Evolutionary conservation across 92 coral and sea anemone genomes (phyloP).

Genomic region (Parazoanthus atlanticus): DNA sequence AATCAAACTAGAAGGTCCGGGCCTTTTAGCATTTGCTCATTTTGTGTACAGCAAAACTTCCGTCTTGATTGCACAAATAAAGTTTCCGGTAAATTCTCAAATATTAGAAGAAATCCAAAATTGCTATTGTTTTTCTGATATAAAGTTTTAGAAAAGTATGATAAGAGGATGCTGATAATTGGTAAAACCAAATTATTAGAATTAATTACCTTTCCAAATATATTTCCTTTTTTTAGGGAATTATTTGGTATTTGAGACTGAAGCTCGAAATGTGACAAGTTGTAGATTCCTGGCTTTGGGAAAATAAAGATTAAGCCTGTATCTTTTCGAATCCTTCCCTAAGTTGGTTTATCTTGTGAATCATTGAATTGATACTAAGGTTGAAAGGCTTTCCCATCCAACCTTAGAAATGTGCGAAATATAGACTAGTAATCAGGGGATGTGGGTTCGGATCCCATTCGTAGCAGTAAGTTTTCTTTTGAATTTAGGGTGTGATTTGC

Average conservation of each 20-base stretch:
- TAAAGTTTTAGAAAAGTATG: neutral
- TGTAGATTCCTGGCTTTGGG: neutral
- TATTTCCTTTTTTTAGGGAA: neutral
- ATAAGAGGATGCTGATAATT: neutral
- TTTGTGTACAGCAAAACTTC: neutral
- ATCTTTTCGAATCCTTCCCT: no score
- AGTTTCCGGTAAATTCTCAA: neutral
- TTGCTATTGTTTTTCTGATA: no score
- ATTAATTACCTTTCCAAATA: neutral
- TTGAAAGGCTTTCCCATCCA: no score
- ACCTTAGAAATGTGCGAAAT: no score
- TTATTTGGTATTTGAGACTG: neutral
- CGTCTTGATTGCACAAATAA: neutral
- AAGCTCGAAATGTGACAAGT: neutral
- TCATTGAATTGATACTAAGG: no score
- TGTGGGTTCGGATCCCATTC: no score
- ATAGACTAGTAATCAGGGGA: no score
- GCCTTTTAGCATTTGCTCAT: neutral
- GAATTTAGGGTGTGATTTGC: no score
- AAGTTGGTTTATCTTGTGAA: no score
- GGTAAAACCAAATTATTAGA: neutral
- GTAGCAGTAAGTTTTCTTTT: no score
- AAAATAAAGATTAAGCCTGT: no score
- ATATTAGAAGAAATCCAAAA: neutral
- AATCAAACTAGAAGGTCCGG: neutral